Base-by-base conservation (phyloP, 2,797 vertebrate species). In the Ammospiza maritima region DNA sequence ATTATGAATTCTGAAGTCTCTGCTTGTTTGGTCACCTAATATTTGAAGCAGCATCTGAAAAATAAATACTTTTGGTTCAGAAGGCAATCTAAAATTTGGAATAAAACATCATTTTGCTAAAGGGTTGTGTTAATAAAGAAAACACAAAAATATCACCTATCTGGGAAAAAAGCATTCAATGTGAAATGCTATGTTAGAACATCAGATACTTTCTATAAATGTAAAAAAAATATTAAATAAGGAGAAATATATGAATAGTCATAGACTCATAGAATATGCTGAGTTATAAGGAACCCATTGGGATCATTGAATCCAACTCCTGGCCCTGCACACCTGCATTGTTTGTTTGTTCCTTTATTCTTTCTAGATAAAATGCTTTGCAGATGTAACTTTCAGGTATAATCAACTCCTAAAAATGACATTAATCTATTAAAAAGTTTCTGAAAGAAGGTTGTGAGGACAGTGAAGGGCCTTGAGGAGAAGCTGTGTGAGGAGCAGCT, bases 401-500 rank as follows among this genome's bases (percentile, higher is more conserved):
- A 62, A 36, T 26, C 51, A 50, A 34, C 26, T 84, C 44, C 36
- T 65, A 50, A 57, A 61, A 77, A 47, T n/a, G 2, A 12, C 5
- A 40, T 34, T 42, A 18, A 30, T 8, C 21, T 26, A 26, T 48
- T 22, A 26, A 34, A 76, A 40, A 12, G 3, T 54, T 34, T 48
- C 30, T 2, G 2, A 40, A 48, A 16, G 13, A 62, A n/a, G 30
- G 4, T 21, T 9, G 21, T 40, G 29, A 54, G 10, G 9, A 26
- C 14, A 34, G 4, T 21, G 16, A 69, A 40, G 7, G 19, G 17
- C 27, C 16, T 54, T 29, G 7, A 62, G 13, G 8, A 4, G 20
- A 54, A 47, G 16, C 10, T 0, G 0, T 30, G 0, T 14, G 13
- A 61, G 13, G 16, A 47, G 6, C 1, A 0, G 20, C 13, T 34